phyloP scores from a whole-genome alignment of 2,797 vertebrate genomes.

The Choloepus didactylus region DNA sequence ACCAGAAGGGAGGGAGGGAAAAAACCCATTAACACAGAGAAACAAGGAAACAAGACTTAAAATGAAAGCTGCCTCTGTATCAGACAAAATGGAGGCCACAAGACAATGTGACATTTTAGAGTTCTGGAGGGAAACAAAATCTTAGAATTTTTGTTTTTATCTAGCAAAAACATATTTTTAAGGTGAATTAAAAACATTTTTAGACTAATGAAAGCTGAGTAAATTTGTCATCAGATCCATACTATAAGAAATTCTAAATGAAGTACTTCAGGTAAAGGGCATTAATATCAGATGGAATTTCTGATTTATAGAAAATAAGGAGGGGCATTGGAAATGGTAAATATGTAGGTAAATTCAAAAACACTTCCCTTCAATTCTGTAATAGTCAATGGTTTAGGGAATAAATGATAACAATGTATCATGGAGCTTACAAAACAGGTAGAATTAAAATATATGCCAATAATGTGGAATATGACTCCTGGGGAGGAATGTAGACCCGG shows the following conservation, averaged over 20 bases:
- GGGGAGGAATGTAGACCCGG: too few species aligned
- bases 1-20: background rate
- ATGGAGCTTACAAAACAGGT: background rate
- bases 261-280: conserved; percentile 2
- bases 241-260: background rate
- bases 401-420: background rate
- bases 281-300: conserved; percentile 7
- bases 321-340: background rate
- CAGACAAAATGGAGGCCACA: background rate
- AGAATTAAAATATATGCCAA: background rate
- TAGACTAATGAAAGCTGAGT: conserved; percentile 21
- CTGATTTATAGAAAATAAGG: background rate
- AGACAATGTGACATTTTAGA: conserved; percentile 5
- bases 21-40: background rate
- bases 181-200: background rate
- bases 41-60: background rate
- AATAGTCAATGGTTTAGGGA: background rate
- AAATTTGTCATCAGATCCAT: background rate
- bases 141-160: background rate
- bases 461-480: background rate
- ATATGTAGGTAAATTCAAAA: too few species aligned
- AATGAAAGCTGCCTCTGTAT: background rate
- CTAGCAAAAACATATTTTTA: background rate
- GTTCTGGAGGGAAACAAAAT: background rate
- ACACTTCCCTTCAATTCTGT: background rate